These are phyloP conservation scores for Manduca sexta DNA, from an alignment of 1,140 invertebrate genomes.

Conservation along the genomic window DNA sequence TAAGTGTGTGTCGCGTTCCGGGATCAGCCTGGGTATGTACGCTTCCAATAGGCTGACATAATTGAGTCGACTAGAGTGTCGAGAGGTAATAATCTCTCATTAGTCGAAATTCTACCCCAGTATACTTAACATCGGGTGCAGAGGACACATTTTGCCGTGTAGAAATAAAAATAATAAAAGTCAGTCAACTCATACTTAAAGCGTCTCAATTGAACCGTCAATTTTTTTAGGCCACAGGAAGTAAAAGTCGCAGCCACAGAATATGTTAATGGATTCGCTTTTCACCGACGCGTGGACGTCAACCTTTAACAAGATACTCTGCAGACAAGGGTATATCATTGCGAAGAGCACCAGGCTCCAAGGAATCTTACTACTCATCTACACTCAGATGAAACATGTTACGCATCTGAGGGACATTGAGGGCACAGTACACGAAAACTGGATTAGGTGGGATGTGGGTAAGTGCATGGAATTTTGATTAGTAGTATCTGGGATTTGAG, in stretches of 20 bases:
- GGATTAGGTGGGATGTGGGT: constrained; percentile 93
- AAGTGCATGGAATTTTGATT: constrained; percentile 45
- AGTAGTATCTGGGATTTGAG: no score
- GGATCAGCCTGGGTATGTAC: no score
- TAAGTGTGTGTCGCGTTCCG: no score
- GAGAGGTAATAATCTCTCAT: no score
- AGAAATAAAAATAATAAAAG: no score
- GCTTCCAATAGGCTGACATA: no score
- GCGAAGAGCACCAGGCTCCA: constrained; percentile 85
- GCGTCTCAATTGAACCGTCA: no score
- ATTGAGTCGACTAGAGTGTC: no score
- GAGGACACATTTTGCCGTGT: no score
- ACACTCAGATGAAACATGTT: constrained; percentile 84
- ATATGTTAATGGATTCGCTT: constrained; percentile 85
- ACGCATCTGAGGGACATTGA: constrained; percentile 87
- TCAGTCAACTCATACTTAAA: no score
- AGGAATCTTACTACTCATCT: constrained; percentile 85
- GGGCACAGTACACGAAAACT: constrained; percentile 87
- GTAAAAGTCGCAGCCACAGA: constrained; percentile 90
- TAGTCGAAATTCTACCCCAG: no score
- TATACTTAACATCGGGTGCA: no score
- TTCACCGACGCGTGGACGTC: constrained; percentile 91
- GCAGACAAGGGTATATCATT: constrained; percentile 82
- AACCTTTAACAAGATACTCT: constrained; percentile 81
- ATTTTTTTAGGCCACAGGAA: constrained; percentile 82